Conservation (phyloP, 2,888 invertebrate species). For the Acanthosepion esculentum region DNA sequence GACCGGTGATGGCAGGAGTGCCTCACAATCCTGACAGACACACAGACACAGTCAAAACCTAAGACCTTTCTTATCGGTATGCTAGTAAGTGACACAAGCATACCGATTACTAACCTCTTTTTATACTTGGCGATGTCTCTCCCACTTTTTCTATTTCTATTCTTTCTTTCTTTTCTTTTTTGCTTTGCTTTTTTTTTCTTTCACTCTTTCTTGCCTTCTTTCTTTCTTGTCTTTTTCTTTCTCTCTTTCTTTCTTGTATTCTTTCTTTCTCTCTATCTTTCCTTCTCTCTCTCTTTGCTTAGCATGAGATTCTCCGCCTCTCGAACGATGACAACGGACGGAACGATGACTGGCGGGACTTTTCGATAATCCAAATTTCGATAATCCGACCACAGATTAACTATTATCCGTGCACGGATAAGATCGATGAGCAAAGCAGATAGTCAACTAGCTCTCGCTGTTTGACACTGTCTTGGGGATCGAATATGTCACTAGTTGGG, state of each 20-base stretch:
- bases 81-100: too few relatives aligned
- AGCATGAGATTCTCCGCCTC: background rate
- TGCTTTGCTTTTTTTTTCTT: too few relatives aligned
- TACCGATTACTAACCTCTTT: too few relatives aligned
- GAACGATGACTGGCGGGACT: background rate
- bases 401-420: background rate
- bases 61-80: too few relatives aligned
- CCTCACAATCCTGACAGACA: too few relatives aligned
- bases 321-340: background rate
- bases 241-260: background rate
- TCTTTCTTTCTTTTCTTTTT: background rate
- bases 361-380: background rate
- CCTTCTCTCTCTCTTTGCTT: background rate
- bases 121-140: background rate
- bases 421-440: background rate
- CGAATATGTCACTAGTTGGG: background rate
- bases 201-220: background rate
- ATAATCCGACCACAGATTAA: background rate
- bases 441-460: background rate
- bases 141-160: background rate
- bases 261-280: background rate
- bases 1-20: background rate
- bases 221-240: background rate
- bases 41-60: too few relatives aligned
- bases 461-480: background rate